These are phyloP conservation scores for Nasalis larvatus DNA, from an alignment of 2,113 vertebrate species.

Conservation along the genomic window DNA sequence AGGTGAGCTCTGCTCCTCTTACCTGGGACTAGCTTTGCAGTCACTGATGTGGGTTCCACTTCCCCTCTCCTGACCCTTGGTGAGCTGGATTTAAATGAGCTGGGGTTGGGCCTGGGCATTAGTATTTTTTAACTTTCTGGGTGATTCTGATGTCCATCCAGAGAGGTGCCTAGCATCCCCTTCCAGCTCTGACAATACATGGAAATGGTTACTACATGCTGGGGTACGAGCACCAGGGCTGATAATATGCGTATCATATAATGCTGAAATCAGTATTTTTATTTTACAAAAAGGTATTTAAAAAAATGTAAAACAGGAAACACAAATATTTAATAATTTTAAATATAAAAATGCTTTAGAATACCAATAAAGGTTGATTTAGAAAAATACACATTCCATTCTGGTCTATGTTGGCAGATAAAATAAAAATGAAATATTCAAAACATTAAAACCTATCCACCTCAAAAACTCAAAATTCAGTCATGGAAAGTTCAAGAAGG, in stretches of 20 bases:
- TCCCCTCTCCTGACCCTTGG: not conserved
- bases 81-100: not conserved
- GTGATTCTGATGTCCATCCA: not conserved
- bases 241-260: not conserved
- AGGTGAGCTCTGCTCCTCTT: not conserved
- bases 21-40: not conserved
- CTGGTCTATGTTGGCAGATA: not conserved
- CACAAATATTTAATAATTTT: not conserved
- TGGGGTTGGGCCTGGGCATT: not conserved
- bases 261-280: not conserved
- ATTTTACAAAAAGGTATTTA: not conserved
- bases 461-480: not conserved
- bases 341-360: not conserved
- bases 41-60: not conserved
- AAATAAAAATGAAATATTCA: not conserved
- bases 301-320: not conserved
- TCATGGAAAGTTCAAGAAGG: not conserved
- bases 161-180: not conserved
- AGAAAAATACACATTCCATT: not conserved
- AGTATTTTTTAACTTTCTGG: not conserved
- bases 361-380: not conserved
- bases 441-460: not conserved
- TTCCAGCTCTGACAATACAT: accelerated
- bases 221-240: not conserved
- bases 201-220: not conserved